Evolutionary conservation across 2,888 invertebrate genomes (phyloP).

Genomic region (Dysmachus trigonus): DNA sequence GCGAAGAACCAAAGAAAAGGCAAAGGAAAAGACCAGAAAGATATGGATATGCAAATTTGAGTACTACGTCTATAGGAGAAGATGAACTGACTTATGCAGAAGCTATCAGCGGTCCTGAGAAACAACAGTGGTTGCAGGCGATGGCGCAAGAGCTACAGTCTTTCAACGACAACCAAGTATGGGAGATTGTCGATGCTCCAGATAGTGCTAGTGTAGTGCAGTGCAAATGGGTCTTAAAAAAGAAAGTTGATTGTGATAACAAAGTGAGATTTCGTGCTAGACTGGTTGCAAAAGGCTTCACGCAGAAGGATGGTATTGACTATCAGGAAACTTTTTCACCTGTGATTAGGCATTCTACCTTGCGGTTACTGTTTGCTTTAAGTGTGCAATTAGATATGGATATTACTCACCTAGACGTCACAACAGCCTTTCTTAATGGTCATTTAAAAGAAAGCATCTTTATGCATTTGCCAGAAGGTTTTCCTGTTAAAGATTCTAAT

Average conservation of each 20-base stretch:
- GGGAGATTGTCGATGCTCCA: slow-evolving; percentile 45
- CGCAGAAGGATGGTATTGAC: slow-evolving; percentile 8
- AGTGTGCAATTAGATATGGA: slow-evolving; percentile 51
- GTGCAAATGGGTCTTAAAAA: slow-evolving; percentile 47
- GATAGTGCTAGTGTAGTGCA: slow-evolving; percentile 39
- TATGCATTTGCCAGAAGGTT: slow-evolving; percentile 45
- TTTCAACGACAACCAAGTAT: slow-evolving; percentile 30
- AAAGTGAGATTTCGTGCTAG: slow-evolving; percentile 47
- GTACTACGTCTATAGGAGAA: neutral
- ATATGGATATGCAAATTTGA: neutral
- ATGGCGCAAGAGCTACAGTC: neutral
- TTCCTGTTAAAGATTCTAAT: slow-evolving; percentile 39
- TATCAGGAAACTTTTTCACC: slow-evolving; percentile 48
- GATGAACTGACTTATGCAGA: neutral
- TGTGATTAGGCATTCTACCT: slow-evolving; percentile 48
- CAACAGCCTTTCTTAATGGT: slow-evolving; percentile 46
- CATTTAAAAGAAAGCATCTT: slow-evolving; percentile 36
- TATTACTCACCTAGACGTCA: slow-evolving; percentile 41
- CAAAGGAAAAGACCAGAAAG: too few species aligned
- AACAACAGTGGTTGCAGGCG: neutral
- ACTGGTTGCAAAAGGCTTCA: slow-evolving; percentile 49
- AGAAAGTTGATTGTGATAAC: slow-evolving; percentile 47
- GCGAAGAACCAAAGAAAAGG: too few species aligned
- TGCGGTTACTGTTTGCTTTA: slow-evolving; percentile 51
- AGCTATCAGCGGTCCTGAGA: neutral